A percentile compares a stretch with the other conserved stretches of the same genome.
Evolutionary conservation across 2,797 vertebrate genomes (phyloP).

Genomic region (Tinamus major): DNA sequence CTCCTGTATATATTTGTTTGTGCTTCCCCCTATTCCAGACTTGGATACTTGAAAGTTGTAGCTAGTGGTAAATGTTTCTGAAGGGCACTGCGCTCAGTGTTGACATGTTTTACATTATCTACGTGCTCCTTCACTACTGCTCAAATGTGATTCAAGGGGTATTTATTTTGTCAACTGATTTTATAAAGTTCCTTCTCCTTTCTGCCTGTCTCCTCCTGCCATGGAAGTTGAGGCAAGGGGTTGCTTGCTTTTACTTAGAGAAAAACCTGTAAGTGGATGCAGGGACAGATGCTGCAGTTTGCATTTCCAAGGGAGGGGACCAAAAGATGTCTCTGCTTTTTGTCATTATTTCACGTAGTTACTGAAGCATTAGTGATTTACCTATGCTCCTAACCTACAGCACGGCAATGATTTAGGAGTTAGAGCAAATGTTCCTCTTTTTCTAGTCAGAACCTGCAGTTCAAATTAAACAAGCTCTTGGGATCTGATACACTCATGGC

Average conservation of each 20-base stretch:
- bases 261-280: neutral
- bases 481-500: neutral
- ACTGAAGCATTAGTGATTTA: neutral
- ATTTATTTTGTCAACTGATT: neutral
- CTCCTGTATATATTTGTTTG: rapidly evolving
- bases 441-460: neutral
- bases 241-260: neutral
- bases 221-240: neutral
- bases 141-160: neutral
- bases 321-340: neutral
- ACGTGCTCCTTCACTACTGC: rapidly evolving
- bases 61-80: neutral
- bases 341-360: neutral
- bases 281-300: neutral
- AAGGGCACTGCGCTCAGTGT: rapidly evolving
- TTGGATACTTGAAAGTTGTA: neutral
- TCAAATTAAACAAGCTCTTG: neutral
- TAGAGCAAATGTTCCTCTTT: neutral
- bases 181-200: neutral
- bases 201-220: neutral
- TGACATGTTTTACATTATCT: neutral
- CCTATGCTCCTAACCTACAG: neutral
- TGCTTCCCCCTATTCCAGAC: neutral
- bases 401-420: neutral
- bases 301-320: neutral